Base-by-base conservation (phyloP, 2,113 vertebrate species). In the Odontophorus gujanensis region DNA sequence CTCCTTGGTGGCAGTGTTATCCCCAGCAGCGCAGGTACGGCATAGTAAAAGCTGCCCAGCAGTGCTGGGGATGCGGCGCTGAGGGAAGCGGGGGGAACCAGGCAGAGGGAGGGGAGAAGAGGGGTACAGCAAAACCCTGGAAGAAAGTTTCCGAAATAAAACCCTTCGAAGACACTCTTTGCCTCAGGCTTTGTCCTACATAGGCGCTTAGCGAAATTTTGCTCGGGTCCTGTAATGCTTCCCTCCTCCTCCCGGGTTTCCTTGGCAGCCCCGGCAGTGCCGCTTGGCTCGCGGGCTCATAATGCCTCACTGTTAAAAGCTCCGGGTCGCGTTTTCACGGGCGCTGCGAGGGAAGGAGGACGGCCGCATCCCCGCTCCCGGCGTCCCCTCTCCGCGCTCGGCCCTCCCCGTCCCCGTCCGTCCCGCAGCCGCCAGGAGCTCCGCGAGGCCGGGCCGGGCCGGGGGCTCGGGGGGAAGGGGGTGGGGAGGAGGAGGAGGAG, bases 211-310 rank as follows among this genome's bases (percentile, higher is more conserved):
- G 85, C 71, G 94, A 91, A 87, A 95, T 90, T 93, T 78, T 71
- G 67, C 91, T 93, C 34, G 30, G 79, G 43, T 95, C 90, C 93
- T 81, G 86, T 55, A 68, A 83, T 90, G 92, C 91, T 92, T 92
- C 65, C 75, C 75, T 82, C 51, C 81, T 91, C 94, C 94, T 94
- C 94, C 87, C 69, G 94, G 78, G 95, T 95, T 96, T 96, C 94
- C 89, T 95, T 93, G 96, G 96, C 91, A 95, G 96, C 94, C 92
- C 92, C 53, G 63, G 91, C 94, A 32, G 81, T 87, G 86, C 36
- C 78, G 36, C 82, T 66, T 53, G 91, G 83, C 86, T 81, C 25
- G 30, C 13, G 66, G 83, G 67, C 26, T 65, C 90, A 81, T 89
- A 86, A 90, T 84, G 86, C 92, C 66, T 68, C 92, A 83, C 92